Evolutionary conservation across 1,140 invertebrate genomes (phyloP).

Genomic region (Lepidurus apus): DNA sequence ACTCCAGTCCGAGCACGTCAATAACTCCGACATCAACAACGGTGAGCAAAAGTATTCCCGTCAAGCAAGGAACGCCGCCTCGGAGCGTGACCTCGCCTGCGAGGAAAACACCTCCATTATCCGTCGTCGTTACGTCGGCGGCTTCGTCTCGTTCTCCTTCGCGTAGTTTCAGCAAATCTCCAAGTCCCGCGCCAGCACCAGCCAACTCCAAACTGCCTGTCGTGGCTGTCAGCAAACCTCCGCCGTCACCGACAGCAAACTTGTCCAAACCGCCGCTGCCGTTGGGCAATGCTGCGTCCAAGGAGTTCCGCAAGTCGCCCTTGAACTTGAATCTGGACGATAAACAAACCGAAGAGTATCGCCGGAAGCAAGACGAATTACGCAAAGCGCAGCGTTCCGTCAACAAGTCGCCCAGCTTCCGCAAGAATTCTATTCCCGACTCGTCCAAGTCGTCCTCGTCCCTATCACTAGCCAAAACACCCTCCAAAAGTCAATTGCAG

Average conservation of each 20-base stretch:
- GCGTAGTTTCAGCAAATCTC: constrained; percentile 23
- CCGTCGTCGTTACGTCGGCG: neutral
- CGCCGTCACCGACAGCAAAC: neutral
- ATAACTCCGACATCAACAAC: neutral
- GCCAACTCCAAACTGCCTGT: constrained; percentile 1
- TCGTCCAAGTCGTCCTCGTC: constrained; percentile 42
- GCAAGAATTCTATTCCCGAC: constrained; percentile 34
- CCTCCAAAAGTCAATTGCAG: neutral
- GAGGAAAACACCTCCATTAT: neutral
- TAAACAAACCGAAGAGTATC: constrained; percentile 34
- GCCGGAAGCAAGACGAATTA: constrained; percentile 34
- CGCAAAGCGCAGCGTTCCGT: constrained; percentile 4
- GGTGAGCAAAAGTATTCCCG: neutral
- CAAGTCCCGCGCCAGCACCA: neutral
- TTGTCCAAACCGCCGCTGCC: constrained; percentile 31
- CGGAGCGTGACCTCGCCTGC: neutral
- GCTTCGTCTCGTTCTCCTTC: neutral
- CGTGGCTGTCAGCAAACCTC: neutral
- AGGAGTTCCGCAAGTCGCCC: constrained; percentile 68
- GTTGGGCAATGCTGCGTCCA: constrained; percentile 49
- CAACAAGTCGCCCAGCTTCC: constrained; percentile 13
- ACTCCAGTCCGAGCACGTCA: constrained; percentile 26
- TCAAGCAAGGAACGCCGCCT: neutral
- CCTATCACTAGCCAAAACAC: constrained; percentile 40
- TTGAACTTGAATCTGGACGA: constrained; percentile 55